phyloP scores from a whole-genome alignment of 2,888 invertebrate species.

The Drosophila subquinaria region DNA sequence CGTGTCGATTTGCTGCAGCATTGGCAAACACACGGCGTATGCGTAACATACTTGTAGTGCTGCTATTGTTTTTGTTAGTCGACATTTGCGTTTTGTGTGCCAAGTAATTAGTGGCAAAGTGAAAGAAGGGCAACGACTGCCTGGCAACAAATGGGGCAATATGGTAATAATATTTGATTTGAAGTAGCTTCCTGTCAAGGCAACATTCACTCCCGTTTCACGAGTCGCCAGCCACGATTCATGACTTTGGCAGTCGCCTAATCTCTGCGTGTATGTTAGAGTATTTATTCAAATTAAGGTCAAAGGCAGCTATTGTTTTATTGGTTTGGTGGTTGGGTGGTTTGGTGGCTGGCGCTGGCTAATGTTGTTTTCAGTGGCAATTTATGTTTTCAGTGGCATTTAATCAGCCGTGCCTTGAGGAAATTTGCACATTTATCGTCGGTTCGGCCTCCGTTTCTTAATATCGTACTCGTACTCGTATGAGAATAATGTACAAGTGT shows the following conservation, averaged over 20 bases:
- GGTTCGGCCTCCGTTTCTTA: conserved; percentile 40
- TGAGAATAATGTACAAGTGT: conserved; percentile 24
- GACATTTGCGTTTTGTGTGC: conserved; percentile 57
- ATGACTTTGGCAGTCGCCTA: conserved; percentile 38
- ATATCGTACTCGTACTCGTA: conserved; percentile 28
- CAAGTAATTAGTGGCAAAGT: conserved; percentile 69
- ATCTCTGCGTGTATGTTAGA: conserved; percentile 58
- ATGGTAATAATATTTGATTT: conserved; percentile 65
- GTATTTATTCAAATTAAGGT: conserved; percentile 77
- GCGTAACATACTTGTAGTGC: conserved; percentile 46
- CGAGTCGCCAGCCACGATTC: conserved; percentile 15
- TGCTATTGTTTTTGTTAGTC: conserved; percentile 28
- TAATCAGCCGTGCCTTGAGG: conserved; percentile 60
- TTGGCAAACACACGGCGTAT: conserved; percentile 39
- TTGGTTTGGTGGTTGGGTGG: conserved; percentile 5
- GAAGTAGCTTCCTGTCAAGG: conserved; percentile 50
- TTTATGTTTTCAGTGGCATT: conserved; percentile 74
- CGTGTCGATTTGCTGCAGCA: conserved; percentile 63
- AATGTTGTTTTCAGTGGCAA: conserved; percentile 63
- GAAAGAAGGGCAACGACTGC: conserved; percentile 15
- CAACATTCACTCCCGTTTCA: conserved; percentile 7
- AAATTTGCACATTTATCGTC: conserved; percentile 72
- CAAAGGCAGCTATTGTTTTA: conserved; percentile 45
- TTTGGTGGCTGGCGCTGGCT: conserved; percentile 24
- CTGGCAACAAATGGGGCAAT: conserved; percentile 18